Base-by-base conservation (phyloP, 1,140 invertebrate genomes). In the Ceratina japonica region DNA sequence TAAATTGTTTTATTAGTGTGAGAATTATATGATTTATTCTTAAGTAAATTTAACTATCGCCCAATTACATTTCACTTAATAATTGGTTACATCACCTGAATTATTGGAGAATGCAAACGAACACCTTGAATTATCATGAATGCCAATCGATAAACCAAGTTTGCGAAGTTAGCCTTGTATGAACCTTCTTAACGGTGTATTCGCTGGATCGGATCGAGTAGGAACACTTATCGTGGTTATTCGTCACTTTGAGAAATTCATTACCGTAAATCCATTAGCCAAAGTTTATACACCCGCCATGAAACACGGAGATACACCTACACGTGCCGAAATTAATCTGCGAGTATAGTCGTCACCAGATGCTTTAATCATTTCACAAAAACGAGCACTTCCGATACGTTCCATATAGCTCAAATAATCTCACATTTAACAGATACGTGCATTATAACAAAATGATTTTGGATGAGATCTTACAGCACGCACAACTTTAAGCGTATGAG, bases 171-270 rank as follows among this genome's bases (percentile, higher is more conserved):
- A 51, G 24, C 49, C 49, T 18, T 68, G 13, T 16, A 68, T 51
- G 20, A 49, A 16, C 22, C 51, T 68, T 49, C 49, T 68, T 68
- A 52, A 68, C 49, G 1, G 8, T 24, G 16, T 68, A 52, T 52
- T 52, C 65, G 0, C 37, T 10, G 24, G 15, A 68, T 52, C 44
- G 65, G 24, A 16, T 24, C 49, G 10, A 68, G 49, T n/a, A 52
- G 18, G 44, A 68, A 49, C 65, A 68, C 65, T 68, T 68, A 52
- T 27, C 49, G 65, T 52, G 49, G 65, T 68, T 68, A 68, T 68
- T 49, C 65, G 65, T 68, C 65, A 68, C 65, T 68, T 68, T 68
- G 27, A 52, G 65, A 68, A 52, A 68, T 68, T 68, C 65, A 68
- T 68, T 52, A 27, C 65, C 65, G 65, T 52, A 18, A 49, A 27